These are phyloP conservation scores for Schlechtendalia chinensis DNA, from an alignment of 1,140 invertebrate species.

Conservation along the genomic window DNA sequence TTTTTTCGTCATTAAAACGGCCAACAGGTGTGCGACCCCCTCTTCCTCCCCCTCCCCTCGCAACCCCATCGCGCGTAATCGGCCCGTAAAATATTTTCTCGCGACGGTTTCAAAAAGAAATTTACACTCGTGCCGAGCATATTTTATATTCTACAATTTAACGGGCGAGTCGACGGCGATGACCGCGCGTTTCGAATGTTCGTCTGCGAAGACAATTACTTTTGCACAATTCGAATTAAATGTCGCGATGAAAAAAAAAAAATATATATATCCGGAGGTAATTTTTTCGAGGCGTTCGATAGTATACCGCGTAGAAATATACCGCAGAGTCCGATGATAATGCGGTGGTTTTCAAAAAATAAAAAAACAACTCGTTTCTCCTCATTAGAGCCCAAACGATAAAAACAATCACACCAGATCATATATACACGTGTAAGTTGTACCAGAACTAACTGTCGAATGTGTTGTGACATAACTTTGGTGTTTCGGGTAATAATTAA, in stretches of 20 bases:
- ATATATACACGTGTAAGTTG: no score
- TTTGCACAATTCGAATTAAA: background rate
- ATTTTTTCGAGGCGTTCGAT: constrained; percentile 26
- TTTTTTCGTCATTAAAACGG: no score
- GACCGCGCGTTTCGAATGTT: no score
- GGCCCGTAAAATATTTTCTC: background rate
- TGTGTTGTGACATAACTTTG: no score
- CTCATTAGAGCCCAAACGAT: constrained; percentile 3
- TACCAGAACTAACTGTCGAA: no score
- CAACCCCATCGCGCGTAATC: no score
- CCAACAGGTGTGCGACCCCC: no score
- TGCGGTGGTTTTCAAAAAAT: constrained; percentile 10
- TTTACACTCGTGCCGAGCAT: background rate
- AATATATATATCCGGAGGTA: background rate
- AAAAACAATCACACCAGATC: no score
- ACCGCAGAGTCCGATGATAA: background rate
- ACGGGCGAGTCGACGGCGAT: no score
- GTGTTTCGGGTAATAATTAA: no score
- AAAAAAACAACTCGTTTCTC: constrained; percentile 4
- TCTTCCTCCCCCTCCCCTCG: no score
- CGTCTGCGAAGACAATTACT: background rate
- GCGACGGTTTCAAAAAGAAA: background rate
- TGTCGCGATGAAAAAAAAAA: background rate
- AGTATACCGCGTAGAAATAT: background rate
- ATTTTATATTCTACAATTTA: background rate